Evolutionary conservation across 2,888 invertebrate species (phyloP), one percentile per base, ranked within the genome.

Genomic region (Malacosoma neustria): DNA sequence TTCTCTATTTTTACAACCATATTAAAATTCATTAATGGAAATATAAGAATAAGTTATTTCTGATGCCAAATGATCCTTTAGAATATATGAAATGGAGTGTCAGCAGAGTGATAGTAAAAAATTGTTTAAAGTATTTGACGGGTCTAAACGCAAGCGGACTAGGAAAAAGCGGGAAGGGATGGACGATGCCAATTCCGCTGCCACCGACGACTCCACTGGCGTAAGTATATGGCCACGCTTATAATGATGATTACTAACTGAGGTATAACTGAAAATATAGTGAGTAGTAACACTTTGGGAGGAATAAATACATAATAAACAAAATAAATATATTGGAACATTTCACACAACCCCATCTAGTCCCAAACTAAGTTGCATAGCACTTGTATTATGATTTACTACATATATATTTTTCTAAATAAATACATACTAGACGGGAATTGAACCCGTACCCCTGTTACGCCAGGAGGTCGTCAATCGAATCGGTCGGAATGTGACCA

Each of bases 91-190:
- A 57, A 84, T 85, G 84, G 84, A 82, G 58, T 72, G 74, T 69
- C 71, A 77, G 54, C 35, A 69, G 46, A 69, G 66, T 57, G 81
- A 82, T 66, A 80, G 77, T 51, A 81, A 81, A 62, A 81, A 77
- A 71, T 45, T 82, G 46, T 67, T 71, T 40, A 72, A 81, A 64
- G 79, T 81, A 46, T 82, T 75, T 42, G 84, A 84, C 37, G 72
- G 72, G 9, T 57, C 84, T 7, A 74, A 73, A 53, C 60, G 64
- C 14, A 80, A 72, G 42, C 61, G 63, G 12, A 52, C 55, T 5
- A 64, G 58, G 45, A 82, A 71, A 49, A 79, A 68, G 48, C 60
- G 57, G 4, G 72, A 76, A 3, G 69, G 61, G 13, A 43, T 52
- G 11, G 76, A 73, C 34, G 76, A 76, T 32, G 49, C 58, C 31